Base-by-base conservation (phyloP, 1,140 invertebrate species). In the Drosophila setifemur region DNA sequence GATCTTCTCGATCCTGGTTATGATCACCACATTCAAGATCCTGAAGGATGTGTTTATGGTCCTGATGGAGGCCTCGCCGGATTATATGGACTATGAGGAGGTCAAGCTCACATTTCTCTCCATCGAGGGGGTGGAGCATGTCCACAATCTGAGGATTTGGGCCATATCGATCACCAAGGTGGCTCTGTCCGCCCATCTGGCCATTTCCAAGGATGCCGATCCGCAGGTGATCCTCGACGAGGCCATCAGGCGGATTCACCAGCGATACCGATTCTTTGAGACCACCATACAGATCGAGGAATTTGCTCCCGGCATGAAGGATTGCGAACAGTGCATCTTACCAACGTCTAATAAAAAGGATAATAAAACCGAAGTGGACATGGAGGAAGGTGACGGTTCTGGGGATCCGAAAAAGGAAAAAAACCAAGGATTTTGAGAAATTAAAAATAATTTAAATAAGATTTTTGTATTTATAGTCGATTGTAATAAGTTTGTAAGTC, bases 241-340 rank as follows among this genome's bases (percentile, higher is more conserved):
- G 45, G 97, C 98, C 0, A 97, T 96, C 0, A 92, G 92, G 50
- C 91, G 95, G 63, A 95, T 99, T 9, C 95, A 97, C 88, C 93
- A 95, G 12, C 95, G 96, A 72, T 99, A 96, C 88, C 95, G 95
- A 79, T 97, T 99, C 82, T 97, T 97, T 85, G 98, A 99, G 90
- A 97, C 97, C 91, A 99, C 98, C 1, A 93, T 99, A 9, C 98
- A 99, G 92, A 97, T 99, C 31, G 98, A 99, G 90, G 96, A 97
- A 79, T 99, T 98, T 86, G 94, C 94, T 73, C 93, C 95, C 31
- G 94, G 94, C 53, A 99, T 98, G 97, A 93, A 96, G 76, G 93
- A 96, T 57, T 99, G 98, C 91, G 93, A 92, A 33, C 95, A 98
- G 76, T 99, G 97, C 90, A 4, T 16, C 26, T 28, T 14, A 12